These are phyloP conservation scores for Cephus pygmeus DNA, from an alignment of 2,888 invertebrate species.

Conservation along the genomic window DNA sequence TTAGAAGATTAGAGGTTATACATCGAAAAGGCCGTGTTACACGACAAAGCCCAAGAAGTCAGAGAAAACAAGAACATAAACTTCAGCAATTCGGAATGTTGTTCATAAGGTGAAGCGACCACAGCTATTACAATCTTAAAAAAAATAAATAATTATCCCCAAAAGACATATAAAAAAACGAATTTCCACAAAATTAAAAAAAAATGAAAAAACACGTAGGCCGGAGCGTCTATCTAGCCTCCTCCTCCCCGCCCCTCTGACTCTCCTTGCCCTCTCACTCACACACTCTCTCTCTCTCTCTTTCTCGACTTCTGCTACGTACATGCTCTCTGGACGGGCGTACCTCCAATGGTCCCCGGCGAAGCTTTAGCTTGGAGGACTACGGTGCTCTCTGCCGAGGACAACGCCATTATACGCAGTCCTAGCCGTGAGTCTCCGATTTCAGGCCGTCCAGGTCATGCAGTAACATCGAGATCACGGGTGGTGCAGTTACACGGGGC, in stretches of 20 bases:
- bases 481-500: conserved; percentile 39
- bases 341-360: conserved; percentile 39
- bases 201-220: not conserved
- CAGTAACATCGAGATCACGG: conserved; percentile 43
- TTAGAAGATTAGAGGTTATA: not conserved
- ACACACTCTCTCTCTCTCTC: conserved; percentile 2
- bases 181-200: not conserved
- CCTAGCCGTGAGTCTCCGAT: conserved; percentile 28
- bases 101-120: not conserved
- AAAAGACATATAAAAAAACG: not conserved
- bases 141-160: not conserved
- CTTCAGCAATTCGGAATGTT: not conserved
- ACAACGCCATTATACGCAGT: conserved; percentile 60
- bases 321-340: conserved; percentile 35
- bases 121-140: not conserved
- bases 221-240: not conserved
- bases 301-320: conserved; percentile 29
- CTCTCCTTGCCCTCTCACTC: conserved; percentile 4
- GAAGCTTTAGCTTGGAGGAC: conserved; percentile 35
- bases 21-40: not conserved
- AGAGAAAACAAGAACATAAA: not conserved
- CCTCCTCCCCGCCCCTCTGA: not conserved
- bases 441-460: conserved; percentile 34
- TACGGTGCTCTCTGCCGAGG: conserved; percentile 54
- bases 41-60: not conserved